phyloP scores from a whole-genome alignment of 2,113 vertebrate species.

The Xiphorhynchus elegans region DNA sequence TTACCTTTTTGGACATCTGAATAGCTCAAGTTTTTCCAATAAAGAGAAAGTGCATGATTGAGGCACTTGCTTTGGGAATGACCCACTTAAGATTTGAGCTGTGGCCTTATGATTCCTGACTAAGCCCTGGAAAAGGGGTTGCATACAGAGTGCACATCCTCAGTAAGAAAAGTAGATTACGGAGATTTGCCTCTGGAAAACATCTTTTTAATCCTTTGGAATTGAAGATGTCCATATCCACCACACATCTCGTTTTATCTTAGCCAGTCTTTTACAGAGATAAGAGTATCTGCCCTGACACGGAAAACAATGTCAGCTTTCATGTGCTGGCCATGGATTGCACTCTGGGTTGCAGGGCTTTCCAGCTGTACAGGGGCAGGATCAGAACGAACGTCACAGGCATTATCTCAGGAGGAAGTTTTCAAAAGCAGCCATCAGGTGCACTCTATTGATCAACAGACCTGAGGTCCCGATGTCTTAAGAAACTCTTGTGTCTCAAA shows the following conservation, averaged over 20 bases:
- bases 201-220: not conserved
- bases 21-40: not conserved
- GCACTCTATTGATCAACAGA: not conserved
- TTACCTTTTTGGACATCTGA: not conserved
- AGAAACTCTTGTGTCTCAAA: not conserved
- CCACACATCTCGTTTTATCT: not conserved
- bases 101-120: not conserved
- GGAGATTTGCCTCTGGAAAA: not conserved
- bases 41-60: fast-evolving
- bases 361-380: not conserved
- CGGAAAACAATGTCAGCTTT: not conserved
- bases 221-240: not conserved
- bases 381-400: not conserved
- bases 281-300: not conserved
- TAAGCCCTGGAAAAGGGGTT: not conserved
- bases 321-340: not conserved
- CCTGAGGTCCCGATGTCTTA: not conserved
- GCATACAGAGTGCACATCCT: too few species aligned
- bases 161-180: not conserved
- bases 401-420: not conserved
- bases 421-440: not conserved
- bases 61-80: not conserved
- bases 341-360: not conserved
- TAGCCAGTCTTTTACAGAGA: not conserved
- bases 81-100: not conserved